Conservation (phyloP, 2,888 invertebrate species). For the Acronicta psi region DNA sequence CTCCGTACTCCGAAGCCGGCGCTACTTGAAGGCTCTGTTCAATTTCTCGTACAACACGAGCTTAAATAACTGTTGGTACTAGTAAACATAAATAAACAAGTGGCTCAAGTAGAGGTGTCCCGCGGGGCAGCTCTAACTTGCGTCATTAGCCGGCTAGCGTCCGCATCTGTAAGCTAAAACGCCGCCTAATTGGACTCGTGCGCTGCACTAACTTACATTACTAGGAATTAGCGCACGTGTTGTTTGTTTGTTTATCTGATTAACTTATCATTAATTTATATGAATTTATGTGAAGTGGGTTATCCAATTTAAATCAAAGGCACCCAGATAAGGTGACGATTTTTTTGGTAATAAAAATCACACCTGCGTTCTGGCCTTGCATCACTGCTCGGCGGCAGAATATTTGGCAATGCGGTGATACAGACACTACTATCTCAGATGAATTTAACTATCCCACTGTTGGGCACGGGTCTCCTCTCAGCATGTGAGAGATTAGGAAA, state of each 20-base stretch:
- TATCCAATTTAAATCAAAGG: too few relatives aligned
- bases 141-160: neutral
- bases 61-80: neutral
- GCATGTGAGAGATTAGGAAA: too few relatives aligned
- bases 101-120: slow-evolving; percentile 1
- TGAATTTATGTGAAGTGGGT: neutral
- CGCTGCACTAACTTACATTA: neutral
- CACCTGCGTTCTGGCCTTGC: too few relatives aligned
- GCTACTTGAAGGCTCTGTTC: neutral
- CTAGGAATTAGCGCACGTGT: neutral
- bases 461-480: too few relatives aligned
- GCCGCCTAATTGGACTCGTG: neutral
- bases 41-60: neutral
- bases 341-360: too few relatives aligned
- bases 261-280: neutral
- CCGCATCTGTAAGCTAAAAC: slow-evolving; percentile 1
- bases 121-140: slow-evolving; percentile 2
- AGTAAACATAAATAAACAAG: slow-evolving; percentile 2
- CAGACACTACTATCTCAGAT: too few relatives aligned
- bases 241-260: neutral
- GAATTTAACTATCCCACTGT: too few relatives aligned
- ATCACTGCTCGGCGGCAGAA: too few relatives aligned
- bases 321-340: too few relatives aligned
- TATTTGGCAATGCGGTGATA: too few relatives aligned
- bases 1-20: too few relatives aligned